Base-by-base conservation (phyloP, 2,113 vertebrate genomes). In the Rhizomys pruinosus region DNA sequence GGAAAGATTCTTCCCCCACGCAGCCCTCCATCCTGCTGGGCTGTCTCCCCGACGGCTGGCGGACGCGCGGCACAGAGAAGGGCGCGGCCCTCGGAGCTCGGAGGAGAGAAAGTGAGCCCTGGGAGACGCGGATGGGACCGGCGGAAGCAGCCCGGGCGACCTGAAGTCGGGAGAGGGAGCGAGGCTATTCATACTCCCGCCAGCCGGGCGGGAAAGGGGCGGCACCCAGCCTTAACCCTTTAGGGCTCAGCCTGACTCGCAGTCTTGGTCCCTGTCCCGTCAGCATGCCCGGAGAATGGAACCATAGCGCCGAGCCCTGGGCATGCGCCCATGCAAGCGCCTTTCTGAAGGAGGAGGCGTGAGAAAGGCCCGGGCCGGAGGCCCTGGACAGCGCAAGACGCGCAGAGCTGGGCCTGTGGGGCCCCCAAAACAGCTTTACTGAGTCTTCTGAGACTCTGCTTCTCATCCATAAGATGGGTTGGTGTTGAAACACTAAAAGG, bases 1-100 rank as follows among this genome's bases (percentile, higher is more conserved):
- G 99, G 57, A 98, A 97, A n/a, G 98, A 99, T 81, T 99, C 99
- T 88, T 99, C 98, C 3, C 98, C 98, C 0, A 89, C 3, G 7
- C 97, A 97, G 92, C 95, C 94, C 93, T 98, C 98, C 72, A 96
- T 96, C 91, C 74, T 96, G 78, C 82, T 84, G 2, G 27, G 55
- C 82, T 13, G 90, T 37, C 52, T 74, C 94, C 69, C 90, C 59
- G 23, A 82, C 39, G 52, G 80, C 20, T 55, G 82, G 79, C 39
- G 78, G 79, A 47, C 63, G 61, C 9, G 1, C 72, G 25, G 64
- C 29, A 29, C 88, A 3, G 78, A 95, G 71, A 86, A 87, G 76
- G 82, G 84, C 73, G 94, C 16, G 61, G 77, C n/a, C 42, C 94
- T 61, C 22, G 7, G 27, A 92, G 59, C 59, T 68, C 79, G 47